Conservation (phyloP, 1,140 invertebrate species). For the Papilio polyxenes region DNA sequence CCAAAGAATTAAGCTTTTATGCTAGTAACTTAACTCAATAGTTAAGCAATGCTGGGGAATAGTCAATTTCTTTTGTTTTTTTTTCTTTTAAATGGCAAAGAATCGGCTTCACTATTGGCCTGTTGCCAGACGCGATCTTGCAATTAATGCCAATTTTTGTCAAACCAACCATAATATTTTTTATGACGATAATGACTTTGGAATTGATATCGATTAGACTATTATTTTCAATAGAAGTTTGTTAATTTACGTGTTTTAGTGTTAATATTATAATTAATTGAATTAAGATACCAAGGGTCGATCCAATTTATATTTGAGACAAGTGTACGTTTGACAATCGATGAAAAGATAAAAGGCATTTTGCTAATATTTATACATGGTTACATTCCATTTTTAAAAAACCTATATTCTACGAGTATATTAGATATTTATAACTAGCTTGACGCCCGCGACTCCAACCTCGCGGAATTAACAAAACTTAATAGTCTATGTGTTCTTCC, state of each 20-base stretch:
- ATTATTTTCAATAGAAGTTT: neutral
- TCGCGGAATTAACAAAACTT: no score
- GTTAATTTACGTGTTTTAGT: neutral
- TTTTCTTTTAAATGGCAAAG: conserved; percentile 52
- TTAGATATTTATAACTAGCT: no score
- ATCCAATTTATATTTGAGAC: no score
- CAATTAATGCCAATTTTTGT: conserved; percentile 59
- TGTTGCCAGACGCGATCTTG: conserved; percentile 50
- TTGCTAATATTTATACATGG: no score
- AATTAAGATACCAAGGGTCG: no score
- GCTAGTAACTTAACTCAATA: neutral
- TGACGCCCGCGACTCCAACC: no score
- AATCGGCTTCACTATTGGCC: conserved; percentile 44
- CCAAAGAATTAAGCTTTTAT: neutral
- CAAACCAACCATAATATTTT: conserved; percentile 39
- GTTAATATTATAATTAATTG: no score
- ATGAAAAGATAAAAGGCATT: no score
- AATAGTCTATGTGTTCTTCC: no score
- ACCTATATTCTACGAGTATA: no score
- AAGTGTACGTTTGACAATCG: no score
- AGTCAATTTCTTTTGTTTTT: conserved; percentile 51
- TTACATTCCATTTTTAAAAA: no score
- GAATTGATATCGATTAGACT: neutral
- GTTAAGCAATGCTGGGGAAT: conserved; percentile 9
- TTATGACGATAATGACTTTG: conserved; percentile 23